These are phyloP conservation scores for Cephalotes varians DNA, from an alignment of 2,888 invertebrate genomes.

Conservation along the genomic window DNA sequence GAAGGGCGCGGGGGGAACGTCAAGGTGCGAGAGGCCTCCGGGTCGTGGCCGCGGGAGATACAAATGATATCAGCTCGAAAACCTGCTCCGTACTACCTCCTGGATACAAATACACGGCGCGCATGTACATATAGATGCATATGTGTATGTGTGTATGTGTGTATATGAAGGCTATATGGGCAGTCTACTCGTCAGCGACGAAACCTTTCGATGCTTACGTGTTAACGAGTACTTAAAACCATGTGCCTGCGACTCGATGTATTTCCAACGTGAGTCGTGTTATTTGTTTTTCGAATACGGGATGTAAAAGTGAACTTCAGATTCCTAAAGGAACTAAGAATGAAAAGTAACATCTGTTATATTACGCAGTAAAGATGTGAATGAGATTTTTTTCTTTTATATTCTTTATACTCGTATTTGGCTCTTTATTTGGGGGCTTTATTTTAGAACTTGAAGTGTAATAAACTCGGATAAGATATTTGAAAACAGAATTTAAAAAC, in stretches of 20 bases:
- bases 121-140: too few relatives aligned
- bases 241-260: slow-evolving; percentile 14
- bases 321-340: neutral
- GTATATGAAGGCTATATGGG: neutral
- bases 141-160: neutral
- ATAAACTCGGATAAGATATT: neutral
- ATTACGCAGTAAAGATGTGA: neutral
- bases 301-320: neutral
- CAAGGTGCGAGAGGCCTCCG: slow-evolving; percentile 64
- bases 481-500: neutral
- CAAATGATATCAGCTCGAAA: slow-evolving; percentile 76
- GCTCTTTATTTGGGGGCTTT: neutral
- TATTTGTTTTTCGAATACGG: neutral
- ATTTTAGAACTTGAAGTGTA: neutral
- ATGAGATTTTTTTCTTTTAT: neutral
- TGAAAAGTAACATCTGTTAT: neutral
- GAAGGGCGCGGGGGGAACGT: slow-evolving; percentile 46
- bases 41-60: slow-evolving; percentile 72
- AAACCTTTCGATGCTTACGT: slow-evolving; percentile 29
- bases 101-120: slow-evolving; percentile 56
- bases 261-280: neutral
- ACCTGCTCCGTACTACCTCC: slow-evolving; percentile 73
- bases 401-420: neutral
- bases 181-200: slow-evolving; percentile 31
- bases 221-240: slow-evolving; percentile 41